Base-by-base conservation (phyloP, 2,797 vertebrate genomes). In the Rhadinocentrus ornatus region DNA sequence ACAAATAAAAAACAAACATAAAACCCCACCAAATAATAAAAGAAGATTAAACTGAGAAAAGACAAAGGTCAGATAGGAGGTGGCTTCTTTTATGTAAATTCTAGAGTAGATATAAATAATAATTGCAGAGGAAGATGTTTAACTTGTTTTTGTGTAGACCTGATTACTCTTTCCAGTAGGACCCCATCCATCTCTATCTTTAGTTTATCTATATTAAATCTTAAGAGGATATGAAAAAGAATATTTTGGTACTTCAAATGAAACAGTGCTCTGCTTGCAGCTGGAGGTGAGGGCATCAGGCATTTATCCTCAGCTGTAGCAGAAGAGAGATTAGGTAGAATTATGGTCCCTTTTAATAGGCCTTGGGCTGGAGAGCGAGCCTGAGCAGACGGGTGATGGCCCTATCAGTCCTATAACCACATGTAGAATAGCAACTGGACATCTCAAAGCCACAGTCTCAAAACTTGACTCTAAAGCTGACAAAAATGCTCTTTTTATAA, bases 311-410 rank as follows among this genome's bases (percentile, higher is more conserved):
- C 54, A 73, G 64, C 79, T 39, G 64, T 24, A 81, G 85, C 89
- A 83, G 84, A 84, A 87, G 76, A 54, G 62, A 92, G 91, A 93
- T 94, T 89, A 93, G 83, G 61, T 39, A 81, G 90, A 93, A 83
- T 89, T 87, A 90, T 81, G 71, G 83, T 66, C 72, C 68, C 58
- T 82, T 75, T 71, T 89, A 91, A 87, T 82, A 74, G 87, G 22
- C 88, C 41, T 15, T 55, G 55, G 66, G 53, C 59, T 52, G 62
- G 52, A 29, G 74, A 71, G 48, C 48, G 66, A 82, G 71, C 31
- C 67, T 24, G 74, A 79, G 78, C 71, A 82, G 80, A 77, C 68
- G 79, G 66, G 52, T 31, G 64, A 60, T 26, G 73, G 58, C 27
- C 54, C 74, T 73, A 86, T 88, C 76, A 57, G 68, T 83, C 62